Percentiles rank a stretch among this genome's conserved stretches.
phyloP scores from a whole-genome alignment of 1,140 invertebrate species.

The Lepidostoma basale region DNA sequence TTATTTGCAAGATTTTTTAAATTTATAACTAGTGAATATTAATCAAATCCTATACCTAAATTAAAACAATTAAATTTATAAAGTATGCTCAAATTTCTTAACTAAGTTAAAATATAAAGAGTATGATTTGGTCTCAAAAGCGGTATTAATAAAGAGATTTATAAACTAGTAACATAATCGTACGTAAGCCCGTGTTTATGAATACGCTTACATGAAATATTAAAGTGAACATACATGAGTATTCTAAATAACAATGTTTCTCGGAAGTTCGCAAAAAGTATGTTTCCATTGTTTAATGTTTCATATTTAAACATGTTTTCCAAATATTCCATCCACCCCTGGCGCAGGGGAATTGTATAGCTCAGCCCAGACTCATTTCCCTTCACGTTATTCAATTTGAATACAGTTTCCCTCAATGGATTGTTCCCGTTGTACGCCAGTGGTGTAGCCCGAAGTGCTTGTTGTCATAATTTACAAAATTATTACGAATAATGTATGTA shows the following conservation, averaged over 20 bases:
- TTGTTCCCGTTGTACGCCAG: slow-evolving; percentile 35
- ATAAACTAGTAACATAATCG: too few species aligned
- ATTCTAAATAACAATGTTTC: too few species aligned
- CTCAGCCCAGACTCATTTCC: slow-evolving; percentile 42
- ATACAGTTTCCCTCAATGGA: slow-evolving; percentile 42
- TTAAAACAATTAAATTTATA: too few species aligned
- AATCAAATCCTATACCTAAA: too few species aligned
- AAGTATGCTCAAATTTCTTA: too few species aligned
- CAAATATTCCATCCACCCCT: neutral
- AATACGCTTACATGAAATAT: too few species aligned
- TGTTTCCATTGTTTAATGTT: neutral
- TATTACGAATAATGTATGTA: neutral
- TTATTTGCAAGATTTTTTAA: too few species aligned
- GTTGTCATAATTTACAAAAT: neutral
- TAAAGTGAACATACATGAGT: too few species aligned
- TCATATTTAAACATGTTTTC: neutral
- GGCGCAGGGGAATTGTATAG: slow-evolving; percentile 26
- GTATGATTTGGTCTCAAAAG: too few species aligned
- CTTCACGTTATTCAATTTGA: slow-evolving; percentile 45
- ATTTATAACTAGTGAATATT: too few species aligned
- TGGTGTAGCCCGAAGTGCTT: slow-evolving; percentile 8
- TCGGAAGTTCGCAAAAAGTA: neutral
- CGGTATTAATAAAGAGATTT: too few species aligned
- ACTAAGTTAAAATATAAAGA: too few species aligned
- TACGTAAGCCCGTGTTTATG: neutral